Conservation (phyloP, 2,113 vertebrate species). For the Cairina moschata region DNA sequence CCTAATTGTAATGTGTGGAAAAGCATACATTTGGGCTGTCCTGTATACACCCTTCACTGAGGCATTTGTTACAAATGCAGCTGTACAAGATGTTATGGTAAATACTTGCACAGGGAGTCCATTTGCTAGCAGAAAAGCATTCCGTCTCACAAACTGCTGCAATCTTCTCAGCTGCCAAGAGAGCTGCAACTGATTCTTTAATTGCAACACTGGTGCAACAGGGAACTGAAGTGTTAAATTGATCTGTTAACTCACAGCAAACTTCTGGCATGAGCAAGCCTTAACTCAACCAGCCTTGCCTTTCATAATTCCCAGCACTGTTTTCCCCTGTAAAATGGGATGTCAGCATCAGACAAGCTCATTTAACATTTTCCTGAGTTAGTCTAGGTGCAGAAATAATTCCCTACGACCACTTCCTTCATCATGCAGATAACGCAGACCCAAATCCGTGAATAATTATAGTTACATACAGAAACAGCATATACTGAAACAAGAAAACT, state of each 20-base stretch:
- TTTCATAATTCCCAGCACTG: not conserved
- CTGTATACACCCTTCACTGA: accelerated
- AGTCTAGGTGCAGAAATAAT: not conserved
- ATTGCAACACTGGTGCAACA: not conserved
- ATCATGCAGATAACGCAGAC: not conserved
- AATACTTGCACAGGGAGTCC: not conserved
- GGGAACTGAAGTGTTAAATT: not conserved
- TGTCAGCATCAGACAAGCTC: not conserved
- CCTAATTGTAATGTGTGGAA: accelerated
- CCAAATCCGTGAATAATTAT: not conserved
- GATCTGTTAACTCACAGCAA: not conserved
- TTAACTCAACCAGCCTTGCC: not conserved
- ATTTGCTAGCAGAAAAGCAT: not conserved
- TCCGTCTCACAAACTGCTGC: not conserved
- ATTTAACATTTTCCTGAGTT: not conserved
- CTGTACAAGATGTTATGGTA: not conserved
- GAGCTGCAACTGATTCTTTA: not conserved
- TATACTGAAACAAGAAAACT: not conserved
- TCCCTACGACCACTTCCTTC: not conserved
- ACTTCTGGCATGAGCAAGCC: not conserved
- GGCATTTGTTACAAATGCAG: not conserved
- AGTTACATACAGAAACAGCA: not conserved
- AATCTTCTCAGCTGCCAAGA: not conserved
- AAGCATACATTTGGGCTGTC: not conserved
- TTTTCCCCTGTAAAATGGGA: not conserved